Conservation (phyloP, 2,797 vertebrate species). For the Morelia viridis region DNA sequence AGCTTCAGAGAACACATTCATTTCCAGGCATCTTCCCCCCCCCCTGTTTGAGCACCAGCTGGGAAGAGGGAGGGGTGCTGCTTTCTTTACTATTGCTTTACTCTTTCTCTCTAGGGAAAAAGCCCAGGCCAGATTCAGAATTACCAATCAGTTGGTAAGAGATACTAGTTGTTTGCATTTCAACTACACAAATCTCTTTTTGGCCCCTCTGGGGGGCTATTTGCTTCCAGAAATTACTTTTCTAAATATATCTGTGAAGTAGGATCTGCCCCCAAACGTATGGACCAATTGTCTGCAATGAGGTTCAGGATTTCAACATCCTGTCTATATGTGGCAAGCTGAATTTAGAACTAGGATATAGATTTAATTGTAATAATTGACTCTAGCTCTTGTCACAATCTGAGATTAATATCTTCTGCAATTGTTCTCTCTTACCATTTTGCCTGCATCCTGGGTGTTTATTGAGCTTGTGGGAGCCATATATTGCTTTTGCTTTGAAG, state of each 20-base stretch:
- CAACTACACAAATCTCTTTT: neutral
- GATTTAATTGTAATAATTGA: constrained; percentile 48
- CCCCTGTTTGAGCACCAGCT: neutral
- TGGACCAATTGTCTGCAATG: neutral
- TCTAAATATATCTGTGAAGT: neutral
- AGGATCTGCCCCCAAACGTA: neutral
- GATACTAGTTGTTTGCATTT: neutral
- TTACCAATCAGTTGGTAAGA: neutral
- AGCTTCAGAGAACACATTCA: neutral
- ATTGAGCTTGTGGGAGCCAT: constrained; percentile 53
- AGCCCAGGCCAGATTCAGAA: neutral
- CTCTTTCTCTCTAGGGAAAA: neutral
- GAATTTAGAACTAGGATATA: constrained; percentile 9
- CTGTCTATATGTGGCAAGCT: neutral
- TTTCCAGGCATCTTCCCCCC: neutral
- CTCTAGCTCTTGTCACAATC: constrained; percentile 50
- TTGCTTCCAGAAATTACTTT: neutral
- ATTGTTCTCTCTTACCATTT: constrained; percentile 20
- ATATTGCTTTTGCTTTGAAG: constrained; percentile 50
- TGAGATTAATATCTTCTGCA: constrained; percentile 31
- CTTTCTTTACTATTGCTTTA: neutral
- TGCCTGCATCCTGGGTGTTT: constrained; percentile 36
- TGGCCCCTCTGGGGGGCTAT: neutral
- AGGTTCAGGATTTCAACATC: neutral
- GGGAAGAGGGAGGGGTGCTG: neutral